A percentile compares a stretch with the other conserved stretches of the same genome.
Evolutionary conservation across 1,140 invertebrate genomes (phyloP).

Genomic region (Drosophila tsacasi): DNA sequence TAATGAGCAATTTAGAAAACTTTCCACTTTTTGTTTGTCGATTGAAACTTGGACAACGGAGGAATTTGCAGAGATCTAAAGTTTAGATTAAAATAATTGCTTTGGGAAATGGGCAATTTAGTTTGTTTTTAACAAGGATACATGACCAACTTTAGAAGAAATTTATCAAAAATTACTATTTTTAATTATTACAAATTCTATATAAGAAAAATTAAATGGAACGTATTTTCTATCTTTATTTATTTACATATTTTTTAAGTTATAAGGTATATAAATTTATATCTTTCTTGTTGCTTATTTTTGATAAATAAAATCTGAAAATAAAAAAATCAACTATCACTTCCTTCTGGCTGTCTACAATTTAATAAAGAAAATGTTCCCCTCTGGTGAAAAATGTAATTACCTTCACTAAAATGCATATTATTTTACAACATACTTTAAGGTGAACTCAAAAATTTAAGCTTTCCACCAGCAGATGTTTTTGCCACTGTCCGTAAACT

Average conservation of each 20-base stretch:
- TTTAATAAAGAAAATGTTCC: conserved; percentile 1
- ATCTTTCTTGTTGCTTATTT: background rate
- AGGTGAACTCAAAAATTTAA: background rate
- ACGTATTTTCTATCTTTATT: too few species aligned
- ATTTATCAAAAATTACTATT: background rate
- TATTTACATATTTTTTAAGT: too few species aligned
- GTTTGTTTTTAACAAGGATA: background rate
- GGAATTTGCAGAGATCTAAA: conserved; percentile 13
- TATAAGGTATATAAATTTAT: too few species aligned
- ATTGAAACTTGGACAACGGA: conserved; percentile 33
- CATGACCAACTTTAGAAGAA: background rate
- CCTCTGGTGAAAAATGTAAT: conserved; percentile 15
- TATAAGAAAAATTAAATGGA: too few species aligned
- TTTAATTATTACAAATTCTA: background rate
- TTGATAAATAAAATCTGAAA: background rate
- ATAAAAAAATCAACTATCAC: background rate
- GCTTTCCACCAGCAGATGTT: conserved; percentile 12
- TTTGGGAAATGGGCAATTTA: background rate
- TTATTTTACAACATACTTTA: conserved; percentile 9
- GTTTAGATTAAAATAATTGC: conserved; percentile 24
- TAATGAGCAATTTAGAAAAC: conserved; percentile 79
- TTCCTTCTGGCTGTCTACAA: background rate
- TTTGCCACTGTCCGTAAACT: conserved; percentile 18
- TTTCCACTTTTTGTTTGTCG: conserved; percentile 49
- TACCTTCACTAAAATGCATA: background rate